These are phyloP conservation scores for Drosophila seguyi DNA, from an alignment of 1,140 invertebrate genomes.

Conservation along the genomic window DNA sequence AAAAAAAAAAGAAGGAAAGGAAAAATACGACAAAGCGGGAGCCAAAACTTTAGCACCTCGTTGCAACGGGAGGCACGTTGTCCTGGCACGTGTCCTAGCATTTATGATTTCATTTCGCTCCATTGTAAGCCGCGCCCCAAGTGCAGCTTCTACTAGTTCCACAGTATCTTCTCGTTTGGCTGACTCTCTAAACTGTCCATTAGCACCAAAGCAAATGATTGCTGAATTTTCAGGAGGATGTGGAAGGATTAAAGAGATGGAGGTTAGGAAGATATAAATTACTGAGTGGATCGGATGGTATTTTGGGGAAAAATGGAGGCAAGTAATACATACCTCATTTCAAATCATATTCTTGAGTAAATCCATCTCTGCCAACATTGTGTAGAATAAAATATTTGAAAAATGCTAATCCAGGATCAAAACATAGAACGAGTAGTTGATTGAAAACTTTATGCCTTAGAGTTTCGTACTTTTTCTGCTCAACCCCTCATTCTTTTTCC, in stretches of 20 bases:
- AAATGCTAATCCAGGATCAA: slow-evolving; percentile 20
- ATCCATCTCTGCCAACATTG: background rate
- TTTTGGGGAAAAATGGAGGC: too few relatives aligned
- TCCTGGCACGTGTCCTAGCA: slow-evolving; percentile 68
- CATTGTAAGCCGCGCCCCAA: slow-evolving; percentile 18
- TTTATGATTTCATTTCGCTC: slow-evolving; percentile 76
- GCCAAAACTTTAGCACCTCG: slow-evolving; percentile 66
- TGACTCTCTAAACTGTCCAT: slow-evolving; percentile 68
- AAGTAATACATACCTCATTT: background rate
- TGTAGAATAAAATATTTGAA: background rate
- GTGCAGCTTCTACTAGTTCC: slow-evolving; percentile 15
- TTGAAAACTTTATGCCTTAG: slow-evolving; percentile 67
- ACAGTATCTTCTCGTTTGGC: slow-evolving; percentile 31
- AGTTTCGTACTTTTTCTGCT: slow-evolving; percentile 9
- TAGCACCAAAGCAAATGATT: slow-evolving; percentile 65
- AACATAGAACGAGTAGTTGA: slow-evolving; percentile 48
- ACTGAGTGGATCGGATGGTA: background rate
- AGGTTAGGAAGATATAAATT: background rate
- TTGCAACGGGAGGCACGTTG: slow-evolving; percentile 58
- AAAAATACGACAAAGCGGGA: slow-evolving; percentile 2
- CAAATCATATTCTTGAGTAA: background rate
- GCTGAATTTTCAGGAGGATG: slow-evolving; percentile 49
- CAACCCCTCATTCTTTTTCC: background rate
- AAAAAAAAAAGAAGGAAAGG: slow-evolving; percentile 13
- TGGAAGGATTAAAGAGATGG: background rate